Base-by-base conservation (phyloP, 2,113 vertebrate species). In the Notarius quadriscutis region DNA sequence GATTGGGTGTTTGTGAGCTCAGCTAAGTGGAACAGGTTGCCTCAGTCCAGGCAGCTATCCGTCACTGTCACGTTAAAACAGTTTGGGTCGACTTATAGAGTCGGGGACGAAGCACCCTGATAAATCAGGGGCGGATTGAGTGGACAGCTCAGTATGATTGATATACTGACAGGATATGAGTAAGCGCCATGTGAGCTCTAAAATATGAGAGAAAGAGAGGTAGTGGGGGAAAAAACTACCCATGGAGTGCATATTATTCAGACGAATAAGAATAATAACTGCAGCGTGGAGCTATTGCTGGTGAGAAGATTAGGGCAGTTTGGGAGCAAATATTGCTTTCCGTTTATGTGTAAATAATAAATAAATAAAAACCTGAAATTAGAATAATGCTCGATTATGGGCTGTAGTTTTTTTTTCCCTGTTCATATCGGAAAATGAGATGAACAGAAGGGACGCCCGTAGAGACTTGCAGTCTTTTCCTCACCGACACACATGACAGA, bases 91-190 rank as follows among this genome's bases (percentile, higher is more conserved):
- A 97, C 96, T 97, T 97, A 96, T 96, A 96, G 96, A 96, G 96
- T 97, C 95, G 95, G 91, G 95, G 92, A 96, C 95, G 95, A 95
- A 93, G 94, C 94, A 77, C 93, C 95, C 97, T 99, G 98, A 99
- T 99, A 96, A 98, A 99, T 99, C 98, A 99, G 97, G 96, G 96
- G 94, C 92, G 96, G 95, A 99, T 99, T 99, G 98, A 98, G 97
- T 98, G 97, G 98, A 99, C 98, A 98, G 97, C 96, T 96, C 95
- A 94, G 95, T 95, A 95, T 99, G 98, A 99, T 99, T 98, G 97
- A 99, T 99, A 98, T 95, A 89, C 92, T 97, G 96, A 98, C 97
- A 97, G 97, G 96, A 97, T 98, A 97, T 98, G 97, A 98, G 90
- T 79, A 85, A 87, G 88, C 77, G 62, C 81, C 86, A 87, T 89